Evolutionary conservation across 2,888 invertebrate species (phyloP).

Genomic region (Hipparchia sbordonii): DNA sequence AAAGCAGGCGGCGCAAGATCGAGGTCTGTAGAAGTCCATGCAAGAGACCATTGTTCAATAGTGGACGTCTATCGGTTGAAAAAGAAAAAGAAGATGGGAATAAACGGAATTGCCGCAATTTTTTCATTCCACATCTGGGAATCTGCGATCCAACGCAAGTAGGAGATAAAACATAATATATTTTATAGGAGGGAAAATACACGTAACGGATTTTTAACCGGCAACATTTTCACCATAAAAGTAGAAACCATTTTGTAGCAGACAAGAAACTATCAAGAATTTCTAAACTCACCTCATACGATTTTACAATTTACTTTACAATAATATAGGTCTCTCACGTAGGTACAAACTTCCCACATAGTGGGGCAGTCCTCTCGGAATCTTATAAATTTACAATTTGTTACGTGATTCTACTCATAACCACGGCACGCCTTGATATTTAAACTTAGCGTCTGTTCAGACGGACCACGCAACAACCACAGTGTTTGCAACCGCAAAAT

Average conservation of each 20-base stretch:
- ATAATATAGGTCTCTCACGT: constrained; percentile 30
- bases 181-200: too few relatives aligned
- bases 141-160: too few relatives aligned
- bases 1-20: too few relatives aligned
- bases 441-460: constrained; percentile 29
- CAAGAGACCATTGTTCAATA: too few relatives aligned
- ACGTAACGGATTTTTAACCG: not conserved
- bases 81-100: too few relatives aligned
- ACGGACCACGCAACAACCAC: not conserved
- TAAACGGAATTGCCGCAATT: too few relatives aligned
- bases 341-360: constrained; percentile 34
- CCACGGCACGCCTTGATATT: constrained; percentile 33
- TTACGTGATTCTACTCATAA: constrained; percentile 47
- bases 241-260: not conserved
- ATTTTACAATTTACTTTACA: constrained; percentile 19
- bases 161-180: too few relatives aligned
- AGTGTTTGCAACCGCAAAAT: not conserved
- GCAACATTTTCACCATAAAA: not conserved
- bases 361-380: constrained; percentile 40
- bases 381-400: constrained; percentile 48
- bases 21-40: too few relatives aligned
- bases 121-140: too few relatives aligned
- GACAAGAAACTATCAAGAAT: not conserved
- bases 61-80: too few relatives aligned
- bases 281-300: constrained; percentile 20